Evolutionary conservation across 2,888 invertebrate genomes (phyloP), one percentile per base, ranked within the genome.

Genomic region (Drosophila leonis): DNA sequence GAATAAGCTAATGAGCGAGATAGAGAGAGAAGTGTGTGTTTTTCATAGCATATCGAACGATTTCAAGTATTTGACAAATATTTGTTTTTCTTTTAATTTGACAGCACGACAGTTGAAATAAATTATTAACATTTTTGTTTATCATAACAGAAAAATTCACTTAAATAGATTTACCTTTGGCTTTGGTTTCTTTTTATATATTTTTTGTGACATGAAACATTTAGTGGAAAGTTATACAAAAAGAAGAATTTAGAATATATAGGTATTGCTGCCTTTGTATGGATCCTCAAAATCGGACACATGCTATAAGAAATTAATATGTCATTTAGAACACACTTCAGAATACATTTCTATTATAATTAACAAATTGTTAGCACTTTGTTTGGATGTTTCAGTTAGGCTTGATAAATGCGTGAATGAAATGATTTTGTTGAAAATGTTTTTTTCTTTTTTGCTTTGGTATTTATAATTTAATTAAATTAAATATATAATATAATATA

Each of bases 231-330:
- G 72, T 75, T 78, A 80, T 66, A 75, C 78, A 86, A 75, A 82
- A 72, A 74, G 71, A 49, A 54, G 54, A 83, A 84, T 84, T 95
- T 96, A 97, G 95, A 94, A 97, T 95, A 97, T 97, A 95, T 97
- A 97, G 92, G 97, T 97, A 95, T 97, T 96, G 95, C 97, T 97
- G 95, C 95, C 91, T 90, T 92, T 95, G 94, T 95, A 94, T 88
- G 93, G 95, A 94, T 95, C 94, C 94, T 95, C 95, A 94, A 95
- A 95, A 91, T 95, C 95, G 94, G 94, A 92, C 78, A 95, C 95
- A 94, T 95, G 95, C 95, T 95, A 94, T 94, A 95, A 93, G 79
- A 92, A 92, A 89, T 88, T 56, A 88, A 72, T 79, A 79, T 72
- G 55, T 49, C 70, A 66, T 85, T 85, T 70, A 80, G 70, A 69